A percentile compares a stretch with the other conserved stretches of the same genome.
These are phyloP conservation scores for Megalopta genalis DNA, from an alignment of 1,140 invertebrate genomes.

Conservation along the genomic window DNA sequence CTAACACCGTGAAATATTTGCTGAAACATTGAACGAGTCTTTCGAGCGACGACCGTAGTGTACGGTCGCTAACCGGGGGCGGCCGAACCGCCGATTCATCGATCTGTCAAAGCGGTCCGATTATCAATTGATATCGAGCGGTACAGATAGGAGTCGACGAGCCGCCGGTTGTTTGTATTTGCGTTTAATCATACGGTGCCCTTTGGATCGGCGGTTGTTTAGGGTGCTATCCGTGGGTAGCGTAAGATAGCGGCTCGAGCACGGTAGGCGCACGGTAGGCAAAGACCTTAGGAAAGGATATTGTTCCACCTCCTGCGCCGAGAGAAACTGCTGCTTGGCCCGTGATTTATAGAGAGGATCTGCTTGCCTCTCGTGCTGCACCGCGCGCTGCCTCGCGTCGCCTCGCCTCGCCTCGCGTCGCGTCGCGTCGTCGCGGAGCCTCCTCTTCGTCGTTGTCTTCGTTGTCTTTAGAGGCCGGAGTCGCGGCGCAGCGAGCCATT, in stretches of 20 bases:
- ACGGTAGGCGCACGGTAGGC: constrained; percentile 53
- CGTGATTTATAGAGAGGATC: constrained; percentile 62
- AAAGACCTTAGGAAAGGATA: constrained; percentile 56
- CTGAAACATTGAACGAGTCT: too few relatives aligned
- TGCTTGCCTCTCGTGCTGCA: constrained; percentile 50
- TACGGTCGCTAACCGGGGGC: too few relatives aligned
- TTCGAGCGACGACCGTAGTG: too few relatives aligned
- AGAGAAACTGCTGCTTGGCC: constrained; percentile 58
- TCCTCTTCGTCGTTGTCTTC: constrained; percentile 56
- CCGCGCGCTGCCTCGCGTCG: constrained; percentile 51
- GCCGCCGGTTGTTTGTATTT: constrained; percentile 1
- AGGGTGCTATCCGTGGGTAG: constrained; percentile 7
- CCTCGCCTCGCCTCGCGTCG: constrained; percentile 41
- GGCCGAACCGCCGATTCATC: neutral
- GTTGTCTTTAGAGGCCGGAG: constrained; percentile 48
- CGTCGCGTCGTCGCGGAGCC: too few relatives aligned
- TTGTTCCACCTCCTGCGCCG: constrained; percentile 61
- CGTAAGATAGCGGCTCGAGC: neutral
- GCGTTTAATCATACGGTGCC: constrained; percentile 20
- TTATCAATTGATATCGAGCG: neutral
- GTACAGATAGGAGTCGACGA: neutral
- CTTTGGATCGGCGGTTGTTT: neutral
- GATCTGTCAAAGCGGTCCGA: neutral
- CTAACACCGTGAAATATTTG: too few relatives aligned
- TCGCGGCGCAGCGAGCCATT: constrained; percentile 56